These are phyloP conservation scores for Dioctria rufipes DNA, from an alignment of 2,888 invertebrate species.

Conservation along the genomic window DNA sequence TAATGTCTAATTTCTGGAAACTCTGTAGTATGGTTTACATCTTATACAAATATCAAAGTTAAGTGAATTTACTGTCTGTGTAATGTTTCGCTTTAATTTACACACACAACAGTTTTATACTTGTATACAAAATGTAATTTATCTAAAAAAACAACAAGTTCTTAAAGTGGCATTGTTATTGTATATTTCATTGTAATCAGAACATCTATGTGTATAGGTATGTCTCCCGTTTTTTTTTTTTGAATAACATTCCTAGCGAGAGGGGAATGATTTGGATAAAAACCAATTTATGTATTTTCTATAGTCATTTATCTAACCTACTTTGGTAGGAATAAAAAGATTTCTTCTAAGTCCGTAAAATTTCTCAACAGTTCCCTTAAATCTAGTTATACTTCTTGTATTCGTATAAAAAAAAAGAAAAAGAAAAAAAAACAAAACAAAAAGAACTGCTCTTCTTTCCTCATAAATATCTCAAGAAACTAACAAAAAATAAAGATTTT, in stretches of 20 bases:
- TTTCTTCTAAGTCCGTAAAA: slow-evolving; percentile 4
- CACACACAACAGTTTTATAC: background rate
- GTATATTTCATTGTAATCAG: slow-evolving; percentile 18
- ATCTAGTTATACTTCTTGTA: slow-evolving; percentile 37
- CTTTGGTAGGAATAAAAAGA: slow-evolving; percentile 44
- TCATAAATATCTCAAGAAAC: slow-evolving; percentile 45
- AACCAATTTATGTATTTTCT: slow-evolving; percentile 13
- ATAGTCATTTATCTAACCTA: slow-evolving; percentile 37
- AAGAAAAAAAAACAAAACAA: slow-evolving; percentile 43
- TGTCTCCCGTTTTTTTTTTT: background rate
- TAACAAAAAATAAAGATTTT: slow-evolving; percentile 46
- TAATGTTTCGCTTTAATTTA: background rate
- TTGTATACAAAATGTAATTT: slow-evolving; percentile 45
- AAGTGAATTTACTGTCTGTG: background rate
- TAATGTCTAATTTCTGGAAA: slow-evolving; percentile 7
- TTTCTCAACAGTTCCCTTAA: slow-evolving; percentile 36
- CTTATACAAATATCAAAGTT: slow-evolving; percentile 15
- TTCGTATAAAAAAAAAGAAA: slow-evolving; percentile 22
- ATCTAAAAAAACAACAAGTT: slow-evolving; percentile 22
- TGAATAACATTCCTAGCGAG: background rate
- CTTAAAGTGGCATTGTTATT: slow-evolving; percentile 14
- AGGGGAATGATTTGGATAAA: slow-evolving; percentile 5
- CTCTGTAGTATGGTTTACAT: background rate
- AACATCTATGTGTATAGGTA: background rate
- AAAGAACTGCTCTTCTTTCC: slow-evolving; percentile 26